Conservation (phyloP, 2,113 vertebrate genomes). For the Phylloscopus trochilus region DNA sequence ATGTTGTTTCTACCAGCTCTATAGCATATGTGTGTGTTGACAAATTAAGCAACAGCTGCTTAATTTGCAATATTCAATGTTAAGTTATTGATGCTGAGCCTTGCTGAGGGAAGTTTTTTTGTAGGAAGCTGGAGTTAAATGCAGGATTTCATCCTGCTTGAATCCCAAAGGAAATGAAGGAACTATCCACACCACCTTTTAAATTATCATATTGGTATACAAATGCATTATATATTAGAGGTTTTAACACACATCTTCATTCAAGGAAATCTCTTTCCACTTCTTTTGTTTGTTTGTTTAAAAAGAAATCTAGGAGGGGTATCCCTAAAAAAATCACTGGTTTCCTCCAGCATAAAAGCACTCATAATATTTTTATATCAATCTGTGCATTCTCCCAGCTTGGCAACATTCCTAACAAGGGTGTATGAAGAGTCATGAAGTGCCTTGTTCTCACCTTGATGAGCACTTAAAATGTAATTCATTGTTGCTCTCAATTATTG, state of each 20-base stretch:
- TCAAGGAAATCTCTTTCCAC: not conserved
- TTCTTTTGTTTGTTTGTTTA: not conserved
- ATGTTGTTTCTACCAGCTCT: not conserved
- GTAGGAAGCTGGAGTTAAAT: not conserved
- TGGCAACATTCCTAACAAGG: conserved; percentile 57
- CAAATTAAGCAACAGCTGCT: conserved; percentile 3
- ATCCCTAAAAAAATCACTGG: not conserved
- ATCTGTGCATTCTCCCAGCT: not conserved
- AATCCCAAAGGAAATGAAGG: not conserved
- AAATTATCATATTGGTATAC: not conserved
- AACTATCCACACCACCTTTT: not conserved
- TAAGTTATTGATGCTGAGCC: not conserved
- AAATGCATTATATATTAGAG: not conserved
- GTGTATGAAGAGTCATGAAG: conserved; percentile 24
- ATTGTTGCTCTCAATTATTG: conserved; percentile 70
- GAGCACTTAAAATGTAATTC: conserved; percentile 69
- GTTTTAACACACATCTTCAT: not conserved
- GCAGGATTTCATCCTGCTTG: not conserved
- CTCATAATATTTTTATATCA: not conserved
- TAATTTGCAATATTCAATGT: not conserved
- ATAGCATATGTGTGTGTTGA: not conserved
- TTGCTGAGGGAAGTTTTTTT: not conserved
- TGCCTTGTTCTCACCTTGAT: conserved; percentile 66
- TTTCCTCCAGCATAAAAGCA: not conserved
- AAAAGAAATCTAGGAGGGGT: not conserved